phyloP scores from a whole-genome alignment of 2,888 invertebrate species.

The Physocephala rufipes region DNA sequence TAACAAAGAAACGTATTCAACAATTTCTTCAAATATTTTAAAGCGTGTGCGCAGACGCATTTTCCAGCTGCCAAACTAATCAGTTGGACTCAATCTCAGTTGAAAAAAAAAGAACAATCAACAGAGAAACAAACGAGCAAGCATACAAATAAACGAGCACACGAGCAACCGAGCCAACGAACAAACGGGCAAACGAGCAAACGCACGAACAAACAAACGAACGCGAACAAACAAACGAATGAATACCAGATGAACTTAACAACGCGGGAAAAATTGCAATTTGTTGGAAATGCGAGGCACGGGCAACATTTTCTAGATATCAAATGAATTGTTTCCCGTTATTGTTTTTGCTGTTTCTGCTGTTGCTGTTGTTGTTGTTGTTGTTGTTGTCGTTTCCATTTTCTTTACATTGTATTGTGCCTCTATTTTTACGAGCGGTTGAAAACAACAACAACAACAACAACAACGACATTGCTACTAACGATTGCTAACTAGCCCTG shows the following conservation, averaged over 20 bases:
- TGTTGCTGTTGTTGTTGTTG: neutral
- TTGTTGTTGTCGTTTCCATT: neutral
- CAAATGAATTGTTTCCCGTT: slow-evolving; percentile 30
- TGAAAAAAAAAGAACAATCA: slow-evolving; percentile 16
- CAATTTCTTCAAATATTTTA: slow-evolving; percentile 24
- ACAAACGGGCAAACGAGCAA: neutral
- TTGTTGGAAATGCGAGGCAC: slow-evolving; percentile 24
- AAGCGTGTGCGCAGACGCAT: slow-evolving; percentile 50
- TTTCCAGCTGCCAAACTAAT: slow-evolving; percentile 59
- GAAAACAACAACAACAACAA: neutral
- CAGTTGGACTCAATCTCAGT: slow-evolving; percentile 56
- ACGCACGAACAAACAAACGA: too few relatives aligned
- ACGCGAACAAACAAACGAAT: too few relatives aligned
- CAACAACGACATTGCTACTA: neutral
- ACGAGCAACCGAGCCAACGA: neutral
- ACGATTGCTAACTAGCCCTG: slow-evolving; percentile 2
- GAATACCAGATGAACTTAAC: too few relatives aligned
- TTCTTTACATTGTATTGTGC: neutral
- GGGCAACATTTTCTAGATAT: slow-evolving; percentile 36
- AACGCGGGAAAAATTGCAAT: slow-evolving; percentile 9
- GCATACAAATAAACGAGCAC: neutral
- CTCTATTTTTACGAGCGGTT: neutral
- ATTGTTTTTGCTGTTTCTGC: neutral
- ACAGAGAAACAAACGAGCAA: neutral
- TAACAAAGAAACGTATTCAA: slow-evolving; percentile 14